These are phyloP conservation scores for Drosophila cardini DNA, from an alignment of 1,140 invertebrate genomes.

Conservation along the genomic window DNA sequence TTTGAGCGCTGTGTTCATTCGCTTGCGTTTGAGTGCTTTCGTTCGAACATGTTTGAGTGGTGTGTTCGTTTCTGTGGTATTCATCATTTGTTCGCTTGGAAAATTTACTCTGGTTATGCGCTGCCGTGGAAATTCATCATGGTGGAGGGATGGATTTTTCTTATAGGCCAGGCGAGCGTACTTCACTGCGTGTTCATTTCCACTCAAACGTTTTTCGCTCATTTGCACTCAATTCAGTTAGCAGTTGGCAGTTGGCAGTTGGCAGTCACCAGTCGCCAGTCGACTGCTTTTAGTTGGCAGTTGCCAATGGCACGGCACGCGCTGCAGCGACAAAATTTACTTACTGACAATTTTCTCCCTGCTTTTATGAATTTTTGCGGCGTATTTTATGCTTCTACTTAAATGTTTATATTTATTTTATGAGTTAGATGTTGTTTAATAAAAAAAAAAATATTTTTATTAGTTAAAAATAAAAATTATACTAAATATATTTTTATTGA, in stretches of 20 bases:
- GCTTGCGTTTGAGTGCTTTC: slow-evolving; percentile 4
- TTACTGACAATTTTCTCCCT: background rate
- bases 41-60: slow-evolving; percentile 50
- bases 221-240: slow-evolving; percentile 41
- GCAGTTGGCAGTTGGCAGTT: slow-evolving; percentile 43
- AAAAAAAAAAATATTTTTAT: too few species aligned
- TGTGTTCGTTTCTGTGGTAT: slow-evolving; percentile 35
- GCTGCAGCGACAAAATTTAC: slow-evolving; percentile 37
- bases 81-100: slow-evolving; percentile 68
- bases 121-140: slow-evolving; percentile 77
- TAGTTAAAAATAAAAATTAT: too few species aligned
- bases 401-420: background rate
- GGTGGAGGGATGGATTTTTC: slow-evolving; percentile 82
- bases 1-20: slow-evolving; percentile 23
- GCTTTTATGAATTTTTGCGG: slow-evolving; percentile 3
- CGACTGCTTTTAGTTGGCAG: slow-evolving; percentile 36
- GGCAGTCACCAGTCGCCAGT: slow-evolving; percentile 18
- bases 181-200: slow-evolving; percentile 7
- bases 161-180: slow-evolving; percentile 65
- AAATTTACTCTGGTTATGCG: slow-evolving; percentile 54
- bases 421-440: too few species aligned
- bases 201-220: slow-evolving; percentile 48
- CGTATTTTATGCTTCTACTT: slow-evolving; percentile 11
- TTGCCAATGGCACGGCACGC: slow-evolving; percentile 49
- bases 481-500: too few species aligned